Conservation (phyloP, 37 sponge, comb jelly and placozoan genomes). For the Crambe crambe region DNA sequence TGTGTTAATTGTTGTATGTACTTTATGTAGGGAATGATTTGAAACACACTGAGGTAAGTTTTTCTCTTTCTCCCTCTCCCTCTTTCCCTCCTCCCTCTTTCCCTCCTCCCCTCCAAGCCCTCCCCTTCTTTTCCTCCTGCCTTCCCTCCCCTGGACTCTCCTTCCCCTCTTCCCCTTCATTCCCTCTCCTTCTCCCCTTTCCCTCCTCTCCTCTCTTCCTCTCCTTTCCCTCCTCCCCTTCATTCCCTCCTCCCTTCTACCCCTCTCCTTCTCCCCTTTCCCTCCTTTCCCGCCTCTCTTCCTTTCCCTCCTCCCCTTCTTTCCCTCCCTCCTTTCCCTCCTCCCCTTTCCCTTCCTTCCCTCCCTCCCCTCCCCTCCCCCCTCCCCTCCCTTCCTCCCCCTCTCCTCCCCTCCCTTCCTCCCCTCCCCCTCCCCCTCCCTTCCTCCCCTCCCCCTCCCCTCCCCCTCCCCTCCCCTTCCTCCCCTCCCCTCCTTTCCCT, state of each 20-base stretch:
- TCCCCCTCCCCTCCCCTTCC: conserved; percentile 55
- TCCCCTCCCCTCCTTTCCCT: background rate
- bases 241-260: conserved; percentile 49
- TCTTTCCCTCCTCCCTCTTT: background rate
- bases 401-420: conserved; percentile 16
- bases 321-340: too few relatives aligned
- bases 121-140: background rate
- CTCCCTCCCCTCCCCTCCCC: background rate
- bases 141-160: conserved; percentile 55
- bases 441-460: conserved; percentile 16
- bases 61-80: background rate
- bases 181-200: conserved; percentile 55
- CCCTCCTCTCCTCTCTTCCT: background rate
- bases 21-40: too few relatives aligned
- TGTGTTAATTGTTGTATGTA: too few relatives aligned
- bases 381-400: background rate
- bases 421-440: background rate
- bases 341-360: background rate
- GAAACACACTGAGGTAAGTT: conserved; percentile 9
- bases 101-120: background rate
- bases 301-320: background rate
- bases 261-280: background rate
- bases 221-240: conserved; percentile 24
- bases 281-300: background rate
- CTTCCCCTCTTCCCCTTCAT: conserved; percentile 83